A percentile compares a stretch with the other conserved stretches of the same genome.
phyloP scores from a whole-genome alignment of 2,797 vertebrate species.

The Tiaroga cobitis region DNA sequence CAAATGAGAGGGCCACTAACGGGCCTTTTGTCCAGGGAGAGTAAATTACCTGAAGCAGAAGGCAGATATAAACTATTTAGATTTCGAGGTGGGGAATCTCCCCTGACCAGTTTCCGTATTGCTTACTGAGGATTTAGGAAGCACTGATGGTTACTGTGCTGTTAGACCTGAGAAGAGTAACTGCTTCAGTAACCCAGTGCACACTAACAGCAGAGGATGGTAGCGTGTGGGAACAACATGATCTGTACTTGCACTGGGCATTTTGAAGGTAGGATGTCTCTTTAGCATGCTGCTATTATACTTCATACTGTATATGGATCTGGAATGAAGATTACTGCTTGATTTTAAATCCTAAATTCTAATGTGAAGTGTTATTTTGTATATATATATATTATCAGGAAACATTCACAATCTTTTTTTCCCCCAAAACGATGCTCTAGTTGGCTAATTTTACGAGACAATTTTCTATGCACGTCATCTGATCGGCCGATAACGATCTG shows the following conservation, averaged over 20 bases:
- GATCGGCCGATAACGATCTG: not conserved
- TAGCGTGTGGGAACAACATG: conserved; percentile 52
- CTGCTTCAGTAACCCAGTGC: not conserved
- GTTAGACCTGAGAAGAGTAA: conserved; percentile 8
- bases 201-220: conserved; percentile 44
- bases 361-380: too few species aligned
- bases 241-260: conserved; percentile 41
- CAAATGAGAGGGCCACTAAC: conserved; percentile 50
- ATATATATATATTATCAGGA: too few species aligned
- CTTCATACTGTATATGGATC: not conserved
- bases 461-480: not conserved
- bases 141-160: not conserved
- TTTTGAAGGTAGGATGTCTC: conserved; percentile 49
- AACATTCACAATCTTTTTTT: too few species aligned
- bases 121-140: conserved; percentile 17
- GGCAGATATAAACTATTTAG: conserved; percentile 62
- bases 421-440: too few species aligned
- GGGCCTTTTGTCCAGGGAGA: conserved; percentile 50
- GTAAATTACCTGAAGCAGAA: conserved; percentile 56
- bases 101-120: conserved; percentile 52
- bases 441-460: too few species aligned
- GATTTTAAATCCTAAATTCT: too few species aligned
- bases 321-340: not conserved
- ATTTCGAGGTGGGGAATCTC: conserved; percentile 56
- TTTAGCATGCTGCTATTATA: not conserved